Evolutionary conservation across 2,797 vertebrate species (phyloP).

Genomic region (Vireo griseus): DNA sequence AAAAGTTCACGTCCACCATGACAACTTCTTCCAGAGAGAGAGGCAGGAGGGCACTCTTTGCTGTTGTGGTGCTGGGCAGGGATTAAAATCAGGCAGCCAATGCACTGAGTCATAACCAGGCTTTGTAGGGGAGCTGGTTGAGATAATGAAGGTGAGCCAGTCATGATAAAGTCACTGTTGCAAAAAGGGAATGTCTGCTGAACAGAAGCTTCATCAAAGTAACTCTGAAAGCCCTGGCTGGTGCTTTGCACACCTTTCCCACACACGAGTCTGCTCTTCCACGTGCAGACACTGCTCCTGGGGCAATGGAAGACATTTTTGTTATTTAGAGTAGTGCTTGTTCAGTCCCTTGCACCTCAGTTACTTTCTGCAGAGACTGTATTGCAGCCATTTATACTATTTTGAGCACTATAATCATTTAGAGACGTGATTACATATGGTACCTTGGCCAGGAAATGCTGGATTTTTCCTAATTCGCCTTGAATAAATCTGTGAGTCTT

Average conservation of each 20-base stretch:
- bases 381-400: not conserved
- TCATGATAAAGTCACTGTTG: not conserved
- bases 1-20: not conserved
- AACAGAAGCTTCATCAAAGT: not conserved
- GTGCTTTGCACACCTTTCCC: not conserved
- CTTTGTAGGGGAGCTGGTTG: not conserved
- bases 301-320: not conserved
- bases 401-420: not conserved
- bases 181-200: not conserved
- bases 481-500: not conserved
- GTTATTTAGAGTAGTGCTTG: not conserved
- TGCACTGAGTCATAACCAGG: not conserved
- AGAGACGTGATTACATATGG: not conserved
- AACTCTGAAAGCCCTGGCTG: not conserved
- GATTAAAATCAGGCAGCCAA: not conserved
- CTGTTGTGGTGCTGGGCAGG: accelerated
- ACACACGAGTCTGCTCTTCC: accelerated
- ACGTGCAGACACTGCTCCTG: not conserved
- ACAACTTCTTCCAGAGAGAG: not conserved
- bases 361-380: not conserved
- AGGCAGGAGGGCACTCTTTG: not conserved
- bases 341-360: not conserved
- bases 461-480: not conserved
- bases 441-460: not conserved
- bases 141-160: not conserved